These are phyloP conservation scores for Callorhinus ursinus DNA, from an alignment of 2,113 vertebrate genomes.

Conservation along the genomic window DNA sequence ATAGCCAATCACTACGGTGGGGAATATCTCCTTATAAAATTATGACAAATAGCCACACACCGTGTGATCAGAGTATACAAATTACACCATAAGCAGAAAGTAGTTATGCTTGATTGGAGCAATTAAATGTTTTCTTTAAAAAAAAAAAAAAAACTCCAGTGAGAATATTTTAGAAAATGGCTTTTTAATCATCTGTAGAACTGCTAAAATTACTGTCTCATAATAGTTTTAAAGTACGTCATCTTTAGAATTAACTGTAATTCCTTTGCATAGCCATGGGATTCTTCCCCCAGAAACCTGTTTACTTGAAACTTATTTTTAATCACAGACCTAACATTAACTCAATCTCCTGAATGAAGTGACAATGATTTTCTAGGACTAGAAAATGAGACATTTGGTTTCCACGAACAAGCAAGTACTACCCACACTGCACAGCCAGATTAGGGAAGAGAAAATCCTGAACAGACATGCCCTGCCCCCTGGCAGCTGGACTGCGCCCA, in stretches of 20 bases:
- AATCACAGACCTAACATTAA: slow-evolving; percentile 74
- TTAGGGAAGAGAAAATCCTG: not conserved
- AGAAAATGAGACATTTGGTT: slow-evolving; percentile 12
- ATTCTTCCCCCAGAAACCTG: slow-evolving; percentile 80
- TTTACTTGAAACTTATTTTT: slow-evolving; percentile 82
- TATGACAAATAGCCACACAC: slow-evolving; percentile 92
- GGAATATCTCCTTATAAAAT: slow-evolving; percentile 90
- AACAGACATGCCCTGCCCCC: not conserved
- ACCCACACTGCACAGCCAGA: not conserved
- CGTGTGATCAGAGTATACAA: slow-evolving; percentile 89
- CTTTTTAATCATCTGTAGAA: slow-evolving; percentile 97
- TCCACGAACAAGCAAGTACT: not conserved
- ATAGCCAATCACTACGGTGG: slow-evolving; percentile 88
- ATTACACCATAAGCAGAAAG: slow-evolving; percentile 91
- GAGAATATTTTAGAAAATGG: slow-evolving; percentile 99
- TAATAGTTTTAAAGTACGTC: slow-evolving; percentile 91
- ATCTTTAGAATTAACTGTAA: slow-evolving; percentile 86
- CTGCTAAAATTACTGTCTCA: slow-evolving; percentile 89
- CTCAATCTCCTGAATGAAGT: slow-evolving; percentile 37
- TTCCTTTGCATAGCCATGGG: slow-evolving; percentile 66
- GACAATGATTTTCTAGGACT: slow-evolving; percentile 10
- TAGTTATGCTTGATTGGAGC: slow-evolving; percentile 94
- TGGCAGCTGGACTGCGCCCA: too few species aligned
- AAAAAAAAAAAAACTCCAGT: slow-evolving; percentile 89
- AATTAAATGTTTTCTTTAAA: slow-evolving; percentile 95